phyloP scores from a whole-genome alignment of 2,113 vertebrate species.

The Cynoglossus semilaevis region DNA sequence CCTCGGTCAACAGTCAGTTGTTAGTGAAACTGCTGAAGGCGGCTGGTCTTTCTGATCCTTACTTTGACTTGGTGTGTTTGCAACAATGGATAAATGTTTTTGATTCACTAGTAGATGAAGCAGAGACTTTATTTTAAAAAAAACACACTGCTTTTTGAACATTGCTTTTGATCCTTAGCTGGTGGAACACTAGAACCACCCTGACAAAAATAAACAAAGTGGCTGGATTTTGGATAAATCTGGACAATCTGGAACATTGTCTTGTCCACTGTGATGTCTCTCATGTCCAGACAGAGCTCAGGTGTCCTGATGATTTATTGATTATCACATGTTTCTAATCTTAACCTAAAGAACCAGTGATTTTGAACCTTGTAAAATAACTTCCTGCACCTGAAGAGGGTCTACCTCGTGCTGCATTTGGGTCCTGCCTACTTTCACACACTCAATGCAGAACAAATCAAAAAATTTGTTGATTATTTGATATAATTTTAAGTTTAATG shows the following conservation, averaged over 20 bases:
- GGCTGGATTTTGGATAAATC: neutral
- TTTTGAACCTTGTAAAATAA: too few species aligned
- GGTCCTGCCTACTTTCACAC: too few species aligned
- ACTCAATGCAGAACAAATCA: too few species aligned
- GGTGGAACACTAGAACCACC: too few species aligned
- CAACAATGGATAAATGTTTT: slow-evolving; percentile 21
- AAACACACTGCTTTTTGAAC: too few species aligned
- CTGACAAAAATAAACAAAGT: neutral
- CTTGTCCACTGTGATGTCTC: neutral
- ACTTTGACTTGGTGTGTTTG: slow-evolving; percentile 53
- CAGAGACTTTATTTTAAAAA: neutral
- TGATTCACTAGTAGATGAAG: too few species aligned
- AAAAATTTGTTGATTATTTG: too few species aligned
- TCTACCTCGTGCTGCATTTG: too few species aligned
- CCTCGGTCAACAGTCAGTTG: slow-evolving; percentile 1
- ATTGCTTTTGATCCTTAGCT: too few species aligned
- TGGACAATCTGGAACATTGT: neutral
- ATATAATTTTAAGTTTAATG: too few species aligned
- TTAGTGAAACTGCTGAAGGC: slow-evolving; percentile 20
- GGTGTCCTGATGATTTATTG: neutral
- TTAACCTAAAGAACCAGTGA: too few species aligned
- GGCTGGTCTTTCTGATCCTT: slow-evolving; percentile 30
- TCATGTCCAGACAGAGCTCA: neutral
- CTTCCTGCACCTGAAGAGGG: too few species aligned
- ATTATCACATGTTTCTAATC: neutral